Base-by-base conservation (phyloP, 1,140 invertebrate species). In the Oscheius sp. region DNA sequence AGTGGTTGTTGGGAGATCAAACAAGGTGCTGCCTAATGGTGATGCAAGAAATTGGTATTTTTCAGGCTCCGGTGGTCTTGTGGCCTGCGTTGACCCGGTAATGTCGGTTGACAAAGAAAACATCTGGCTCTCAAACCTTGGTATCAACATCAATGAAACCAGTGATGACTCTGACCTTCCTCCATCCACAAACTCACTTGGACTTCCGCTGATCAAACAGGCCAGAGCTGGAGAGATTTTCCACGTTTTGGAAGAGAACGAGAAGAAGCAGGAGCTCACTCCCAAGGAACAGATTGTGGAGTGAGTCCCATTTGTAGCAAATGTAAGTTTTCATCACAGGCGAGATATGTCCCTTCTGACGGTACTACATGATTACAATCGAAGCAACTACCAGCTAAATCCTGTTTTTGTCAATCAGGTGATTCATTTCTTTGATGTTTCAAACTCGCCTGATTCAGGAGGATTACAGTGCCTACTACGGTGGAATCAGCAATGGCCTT, bases 241-340 rank as follows among this genome's bases (percentile, higher is more conserved):
- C 38, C 83, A 84, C 58, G 82, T 83, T n/a, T 72, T 83, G 23
- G 82, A 81, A n/a, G 80, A 84, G 7, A 83, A 83, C 46, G 79
- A 84, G 15, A 75, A 76, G 15, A 83, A 82, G 45, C 59, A 68
- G 7, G 75, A 75, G 52, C 29, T 74, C 7, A 74, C 72, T 18
- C 59, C 36, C 23, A 67, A 64, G 1, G 49, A 74, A 29, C 31
- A 74, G 65, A 59, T 49, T 26, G 64, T 74, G 0, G 64, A 74
- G 71, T 73, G 28, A 66, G 71, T 65, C 0, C 3, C 32, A 23
- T 1, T 34, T 1, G 23, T 10, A 36, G 35, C 4, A 31, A 10
- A 31, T 63, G 4, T 36, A 7, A 63, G 26, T 36, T 23, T 32
- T 67, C n/a, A 38, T 65, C 64, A 2, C 61, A 73, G 70, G 58